phyloP scores from a whole-genome alignment of 2,797 vertebrate species.

The Ammospiza maritima region DNA sequence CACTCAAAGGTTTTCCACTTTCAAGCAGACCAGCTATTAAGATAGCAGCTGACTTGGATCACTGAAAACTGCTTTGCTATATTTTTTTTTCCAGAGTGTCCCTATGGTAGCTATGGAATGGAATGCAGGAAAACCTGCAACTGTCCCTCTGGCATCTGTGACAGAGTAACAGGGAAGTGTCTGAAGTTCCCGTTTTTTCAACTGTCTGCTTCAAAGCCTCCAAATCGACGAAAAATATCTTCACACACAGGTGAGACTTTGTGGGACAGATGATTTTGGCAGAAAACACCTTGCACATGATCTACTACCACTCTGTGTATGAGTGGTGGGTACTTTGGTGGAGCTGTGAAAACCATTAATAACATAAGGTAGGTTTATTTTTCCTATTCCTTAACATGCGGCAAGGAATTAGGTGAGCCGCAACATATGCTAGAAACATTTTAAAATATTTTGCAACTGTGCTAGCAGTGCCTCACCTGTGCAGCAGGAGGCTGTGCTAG shows the following conservation, averaged over 20 bases:
- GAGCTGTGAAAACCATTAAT: not conserved
- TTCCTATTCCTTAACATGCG: not conserved
- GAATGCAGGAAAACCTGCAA: slow-evolving; percentile 92
- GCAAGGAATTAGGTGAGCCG: not conserved
- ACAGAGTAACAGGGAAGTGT: slow-evolving; percentile 92
- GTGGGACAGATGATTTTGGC: not conserved
- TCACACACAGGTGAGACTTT: slow-evolving; percentile 81
- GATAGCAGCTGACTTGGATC: not conserved
- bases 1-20: not conserved
- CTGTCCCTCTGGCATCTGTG: slow-evolving; percentile 91
- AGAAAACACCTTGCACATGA: not conserved
- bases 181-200: slow-evolving; percentile 90
- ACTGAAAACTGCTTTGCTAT: not conserved
- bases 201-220: slow-evolving; percentile 77
- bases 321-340: not conserved
- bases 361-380: not conserved
- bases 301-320: rapidly evolving
- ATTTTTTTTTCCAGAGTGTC: slow-evolving; percentile 83
- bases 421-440: not conserved
- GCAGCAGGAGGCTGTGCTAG: not conserved
- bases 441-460: not conserved
- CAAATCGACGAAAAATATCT: slow-evolving; percentile 77
- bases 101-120: slow-evolving; percentile 90
- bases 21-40: not conserved
- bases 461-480: not conserved